phyloP scores from a whole-genome alignment of 2,113 vertebrate species.

The Balaenoptera acutorostrata region DNA sequence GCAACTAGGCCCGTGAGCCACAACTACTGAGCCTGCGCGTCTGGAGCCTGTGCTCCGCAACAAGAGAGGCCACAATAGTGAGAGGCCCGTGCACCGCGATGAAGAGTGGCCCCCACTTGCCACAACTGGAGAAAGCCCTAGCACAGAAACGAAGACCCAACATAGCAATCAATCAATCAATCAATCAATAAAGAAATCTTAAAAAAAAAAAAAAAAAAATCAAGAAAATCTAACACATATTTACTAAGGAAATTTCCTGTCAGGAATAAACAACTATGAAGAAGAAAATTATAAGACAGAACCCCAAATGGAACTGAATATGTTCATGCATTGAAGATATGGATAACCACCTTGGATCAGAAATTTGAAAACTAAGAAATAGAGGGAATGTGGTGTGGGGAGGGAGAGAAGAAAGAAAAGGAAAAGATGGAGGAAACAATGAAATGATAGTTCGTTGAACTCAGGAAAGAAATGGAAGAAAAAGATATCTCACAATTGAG shows the following conservation, averaged over 20 bases:
- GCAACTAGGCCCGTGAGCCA: too few species aligned
- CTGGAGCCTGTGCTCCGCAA: too few species aligned
- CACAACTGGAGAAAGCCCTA: too few species aligned
- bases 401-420: neutral
- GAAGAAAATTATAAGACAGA: neutral
- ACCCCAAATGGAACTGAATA: neutral
- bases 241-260: neutral
- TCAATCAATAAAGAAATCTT: too few species aligned
- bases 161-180: too few species aligned
- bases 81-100: too few species aligned
- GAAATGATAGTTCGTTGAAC: neutral
- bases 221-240: neutral
- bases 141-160: too few species aligned
- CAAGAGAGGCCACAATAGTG: too few species aligned
- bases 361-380: neutral
- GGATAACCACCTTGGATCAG: neutral
- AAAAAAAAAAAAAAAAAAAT: neutral
- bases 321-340: neutral
- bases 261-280: neutral
- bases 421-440: neutral
- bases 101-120: too few species aligned
- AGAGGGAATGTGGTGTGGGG: neutral
- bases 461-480: neutral
- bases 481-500: neutral
- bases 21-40: too few species aligned